Base-by-base conservation (phyloP, 2,888 invertebrate species). In the Crioceris asparagi region DNA sequence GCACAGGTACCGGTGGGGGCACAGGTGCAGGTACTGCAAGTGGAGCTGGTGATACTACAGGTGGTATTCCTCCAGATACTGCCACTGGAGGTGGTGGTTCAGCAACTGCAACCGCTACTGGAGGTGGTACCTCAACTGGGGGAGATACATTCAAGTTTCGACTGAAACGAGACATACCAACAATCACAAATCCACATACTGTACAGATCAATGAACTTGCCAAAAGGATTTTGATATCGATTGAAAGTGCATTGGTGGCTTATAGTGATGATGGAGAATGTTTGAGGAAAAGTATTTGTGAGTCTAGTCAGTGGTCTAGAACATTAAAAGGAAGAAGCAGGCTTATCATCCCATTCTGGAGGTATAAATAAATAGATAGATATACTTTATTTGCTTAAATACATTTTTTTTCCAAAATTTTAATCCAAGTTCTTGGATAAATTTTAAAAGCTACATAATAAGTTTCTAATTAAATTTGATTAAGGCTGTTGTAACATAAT, bases 341-440 rank as follows among this genome's bases (percentile, higher is more conserved):
- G 56, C 71, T 79, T 47, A 80, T 82, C 77, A 62, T 83, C 38
- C 82, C 83, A 1, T 68, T 83, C 43, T 83, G 82, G 80, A 79
- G 83, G 83, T 83, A 67, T n/a, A n/a, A n/a, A n/a, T n/a, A n/a
- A n/a, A n/a, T n/a, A n/a, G n/a, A n/a, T n/a, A n/a, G n/a, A n/a
- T n/a, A n/a, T n/a, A n/a, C n/a, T n/a, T n/a, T n/a, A n/a, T n/a
- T n/a, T n/a, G n/a, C n/a, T n/a, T n/a, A n/a, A n/a, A n/a, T n/a
- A n/a, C n/a, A n/a, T n/a, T n/a, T n/a, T n/a, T n/a, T n/a, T n/a
- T n/a, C n/a, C n/a, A n/a, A n/a, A n/a, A n/a, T n/a, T n/a, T n/a
- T n/a, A n/a, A n/a, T n/a, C n/a, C n/a, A n/a, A n/a, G n/a, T n/a
- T n/a, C n/a, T n/a, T n/a, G n/a, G n/a, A n/a, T n/a, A n/a, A n/a